Conservation (phyloP, 2,888 invertebrate species). For the Leptinotarsa juncta region DNA sequence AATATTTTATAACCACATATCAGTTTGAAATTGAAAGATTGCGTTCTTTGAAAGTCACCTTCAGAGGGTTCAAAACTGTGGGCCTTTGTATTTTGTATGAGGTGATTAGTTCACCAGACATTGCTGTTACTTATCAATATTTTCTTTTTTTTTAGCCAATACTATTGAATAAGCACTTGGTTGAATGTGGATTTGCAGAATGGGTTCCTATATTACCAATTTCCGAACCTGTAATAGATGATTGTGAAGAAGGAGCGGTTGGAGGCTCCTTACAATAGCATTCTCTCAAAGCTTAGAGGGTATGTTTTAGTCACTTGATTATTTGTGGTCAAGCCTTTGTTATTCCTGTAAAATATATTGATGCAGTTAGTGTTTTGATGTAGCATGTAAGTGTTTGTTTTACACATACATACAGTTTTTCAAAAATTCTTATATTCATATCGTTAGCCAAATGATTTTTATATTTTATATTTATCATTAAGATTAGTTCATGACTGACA, state of each 20-base stretch:
- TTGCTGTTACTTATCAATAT: background rate
- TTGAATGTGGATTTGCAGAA: constrained; percentile 84
- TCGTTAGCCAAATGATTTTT: constrained; percentile 44
- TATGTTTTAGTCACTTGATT: constrained; percentile 54
- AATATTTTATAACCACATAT: too few species aligned
- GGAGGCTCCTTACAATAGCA: constrained; percentile 42
- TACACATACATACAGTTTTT: constrained; percentile 38
- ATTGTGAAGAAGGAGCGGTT: constrained; percentile 42
- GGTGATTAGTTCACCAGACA: too few species aligned
- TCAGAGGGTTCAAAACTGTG: too few species aligned
- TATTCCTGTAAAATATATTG: constrained; percentile 43
- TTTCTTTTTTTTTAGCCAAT: constrained; percentile 71
- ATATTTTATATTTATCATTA: constrained; percentile 42
- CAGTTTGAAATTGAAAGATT: too few species aligned
- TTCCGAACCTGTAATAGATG: constrained; percentile 27
- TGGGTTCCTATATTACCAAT: constrained; percentile 69
- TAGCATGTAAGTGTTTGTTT: constrained; percentile 36
- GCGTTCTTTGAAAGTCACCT: too few species aligned
- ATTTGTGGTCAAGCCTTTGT: constrained; percentile 51
- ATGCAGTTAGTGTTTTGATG: constrained; percentile 41
- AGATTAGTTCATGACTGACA: constrained; percentile 42
- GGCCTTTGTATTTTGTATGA: too few species aligned
- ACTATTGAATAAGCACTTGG: constrained; percentile 88
- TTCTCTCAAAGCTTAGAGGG: constrained; percentile 22
- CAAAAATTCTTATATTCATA: constrained; percentile 42